Evolutionary conservation across 1,140 invertebrate genomes (phyloP).

Genomic region (Neodiprion fabricii): DNA sequence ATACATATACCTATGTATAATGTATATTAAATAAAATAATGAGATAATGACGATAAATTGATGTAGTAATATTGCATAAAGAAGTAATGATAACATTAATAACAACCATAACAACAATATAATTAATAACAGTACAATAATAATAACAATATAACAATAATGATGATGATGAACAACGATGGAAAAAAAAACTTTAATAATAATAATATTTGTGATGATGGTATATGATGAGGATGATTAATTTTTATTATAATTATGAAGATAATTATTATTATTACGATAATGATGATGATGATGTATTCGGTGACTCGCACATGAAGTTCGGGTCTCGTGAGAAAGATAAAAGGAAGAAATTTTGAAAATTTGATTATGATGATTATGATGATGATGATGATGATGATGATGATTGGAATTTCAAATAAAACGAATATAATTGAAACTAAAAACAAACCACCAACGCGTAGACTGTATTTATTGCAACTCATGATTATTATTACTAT

Average conservation of each 20-base stretch:
- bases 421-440: slow-evolving; percentile 62
- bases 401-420: slow-evolving; percentile 58
- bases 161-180: not conserved
- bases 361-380: slow-evolving; percentile 20
- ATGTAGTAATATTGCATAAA: not conserved
- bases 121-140: not conserved
- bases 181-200: slow-evolving; percentile 6
- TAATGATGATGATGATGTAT: not conserved
- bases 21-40: not conserved
- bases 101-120: not conserved
- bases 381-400: slow-evolving; percentile 10
- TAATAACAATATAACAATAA: slow-evolving; percentile 6
- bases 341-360: slow-evolving; percentile 25
- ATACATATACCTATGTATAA: not conserved
- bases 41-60: not conserved
- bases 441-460: slow-evolving; percentile 50
- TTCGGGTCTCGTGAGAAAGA: slow-evolving; percentile 22
- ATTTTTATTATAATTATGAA: no score
- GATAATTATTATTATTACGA: not conserved
- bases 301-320: not conserved
- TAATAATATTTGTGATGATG: slow-evolving; percentile 7
- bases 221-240: not conserved
- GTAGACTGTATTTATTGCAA: slow-evolving; percentile 57
- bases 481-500: not conserved
- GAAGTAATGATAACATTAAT: slow-evolving; percentile 10